Conservation (phyloP, 2,113 vertebrate species). For the Oncorhynchus keta region DNA sequence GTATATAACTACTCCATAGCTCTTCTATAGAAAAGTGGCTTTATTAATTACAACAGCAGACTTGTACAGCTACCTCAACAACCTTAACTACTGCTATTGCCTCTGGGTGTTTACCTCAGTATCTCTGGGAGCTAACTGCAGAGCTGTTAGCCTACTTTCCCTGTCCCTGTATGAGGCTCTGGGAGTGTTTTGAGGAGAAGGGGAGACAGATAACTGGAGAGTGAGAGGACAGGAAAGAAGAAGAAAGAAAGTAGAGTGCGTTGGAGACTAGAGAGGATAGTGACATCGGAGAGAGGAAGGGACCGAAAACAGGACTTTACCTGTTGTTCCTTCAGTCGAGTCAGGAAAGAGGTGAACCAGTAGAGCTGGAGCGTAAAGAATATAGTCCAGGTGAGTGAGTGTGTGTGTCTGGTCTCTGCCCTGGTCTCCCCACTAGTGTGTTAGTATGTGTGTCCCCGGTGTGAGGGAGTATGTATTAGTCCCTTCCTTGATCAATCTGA, state of each 20-base stretch:
- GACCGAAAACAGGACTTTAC: not conserved
- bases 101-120: not conserved
- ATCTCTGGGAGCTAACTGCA: not conserved
- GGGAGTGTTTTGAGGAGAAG: not conserved
- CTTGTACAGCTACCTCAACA: no score
- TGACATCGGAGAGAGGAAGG: not conserved
- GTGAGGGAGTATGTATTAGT: slow-evolving; percentile 1
- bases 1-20: not conserved
- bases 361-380: not conserved
- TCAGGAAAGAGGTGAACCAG: not conserved
- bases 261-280: not conserved
- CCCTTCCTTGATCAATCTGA: slow-evolving; percentile 22
- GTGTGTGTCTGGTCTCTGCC: no score
- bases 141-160: no score
- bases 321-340: not conserved
- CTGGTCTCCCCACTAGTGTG: not conserved
- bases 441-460: not conserved
- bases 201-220: not conserved
- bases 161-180: no score
- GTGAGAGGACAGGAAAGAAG: not conserved
- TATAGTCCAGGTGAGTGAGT: not conserved
- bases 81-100: not conserved
- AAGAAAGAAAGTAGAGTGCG: not conserved
- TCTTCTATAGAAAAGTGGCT: not conserved
- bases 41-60: no score